Conservation (phyloP, 2,797 vertebrate species). For the Alauda arvensis region DNA sequence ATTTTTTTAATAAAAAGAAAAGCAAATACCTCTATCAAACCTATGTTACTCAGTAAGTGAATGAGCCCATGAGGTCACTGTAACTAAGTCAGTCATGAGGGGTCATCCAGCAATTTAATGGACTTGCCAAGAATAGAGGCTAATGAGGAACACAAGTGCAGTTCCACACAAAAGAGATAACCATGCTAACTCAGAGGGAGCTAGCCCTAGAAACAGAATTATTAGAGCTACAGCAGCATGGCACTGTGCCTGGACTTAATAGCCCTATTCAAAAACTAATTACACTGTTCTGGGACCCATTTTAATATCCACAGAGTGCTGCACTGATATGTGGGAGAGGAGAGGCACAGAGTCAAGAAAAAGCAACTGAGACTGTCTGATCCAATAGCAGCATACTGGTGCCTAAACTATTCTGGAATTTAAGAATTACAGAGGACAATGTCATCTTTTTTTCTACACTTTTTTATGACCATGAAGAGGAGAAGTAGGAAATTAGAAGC, state of each 20-base stretch:
- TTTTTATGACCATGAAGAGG: not conserved
- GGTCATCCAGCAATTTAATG: not conserved
- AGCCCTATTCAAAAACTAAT: conserved; percentile 45
- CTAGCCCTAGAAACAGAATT: conserved; percentile 26
- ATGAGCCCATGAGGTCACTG: not conserved
- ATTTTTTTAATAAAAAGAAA: not conserved
- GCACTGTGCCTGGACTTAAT: conserved; percentile 22
- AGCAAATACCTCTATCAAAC: not conserved
- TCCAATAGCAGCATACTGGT: not conserved
- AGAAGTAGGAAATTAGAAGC: not conserved
- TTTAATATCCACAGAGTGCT: not conserved
- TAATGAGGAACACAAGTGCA: not conserved
- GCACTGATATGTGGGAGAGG: not conserved
- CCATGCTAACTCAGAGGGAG: not conserved
- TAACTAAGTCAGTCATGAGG: not conserved
- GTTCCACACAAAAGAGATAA: not conserved
- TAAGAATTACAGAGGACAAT: not conserved
- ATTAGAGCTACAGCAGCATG: conserved; percentile 16
- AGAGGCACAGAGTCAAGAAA: not conserved
- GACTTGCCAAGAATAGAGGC: not conserved
- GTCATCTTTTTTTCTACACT: not conserved
- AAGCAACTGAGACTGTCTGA: not conserved
- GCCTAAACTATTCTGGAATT: not conserved
- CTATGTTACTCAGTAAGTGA: not conserved
- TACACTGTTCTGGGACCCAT: not conserved